A percentile compares a stretch with the other conserved stretches of the same genome.
phyloP scores from a whole-genome alignment of 1,140 invertebrate species.

The Leptinotarsa texana region DNA sequence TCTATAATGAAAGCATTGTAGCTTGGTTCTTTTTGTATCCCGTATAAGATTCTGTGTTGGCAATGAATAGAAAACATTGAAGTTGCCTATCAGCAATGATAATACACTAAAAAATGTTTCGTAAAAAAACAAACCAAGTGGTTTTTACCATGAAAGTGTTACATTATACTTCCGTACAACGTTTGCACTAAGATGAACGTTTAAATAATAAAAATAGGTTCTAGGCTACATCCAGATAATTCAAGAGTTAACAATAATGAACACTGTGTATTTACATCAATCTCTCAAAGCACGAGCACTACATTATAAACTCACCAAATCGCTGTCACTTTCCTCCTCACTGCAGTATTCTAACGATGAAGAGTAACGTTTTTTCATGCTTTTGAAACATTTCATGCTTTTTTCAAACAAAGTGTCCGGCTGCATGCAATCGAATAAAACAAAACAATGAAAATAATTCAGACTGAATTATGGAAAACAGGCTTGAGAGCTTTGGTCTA shows the following conservation, averaged over 20 bases:
- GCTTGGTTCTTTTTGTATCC: too few relatives aligned
- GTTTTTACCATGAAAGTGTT: too few relatives aligned
- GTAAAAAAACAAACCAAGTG: too few relatives aligned
- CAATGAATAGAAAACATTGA: too few relatives aligned
- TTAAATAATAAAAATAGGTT: not conserved
- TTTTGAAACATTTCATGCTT: slow-evolving; percentile 58
- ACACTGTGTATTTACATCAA: not conserved
- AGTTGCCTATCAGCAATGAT: too few relatives aligned
- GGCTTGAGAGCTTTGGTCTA: too few relatives aligned
- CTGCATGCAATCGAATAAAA: slow-evolving; percentile 48
- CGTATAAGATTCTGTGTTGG: too few relatives aligned
- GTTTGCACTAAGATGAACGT: too few relatives aligned
- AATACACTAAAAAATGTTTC: too few relatives aligned
- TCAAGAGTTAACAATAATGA: not conserved
- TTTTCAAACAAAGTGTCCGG: slow-evolving; percentile 60
- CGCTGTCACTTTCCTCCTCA: slow-evolving; percentile 58
- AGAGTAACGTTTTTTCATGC: slow-evolving; percentile 53
- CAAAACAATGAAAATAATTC: slow-evolving; percentile 2
- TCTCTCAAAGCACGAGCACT: not conserved
- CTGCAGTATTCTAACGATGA: slow-evolving; percentile 59
- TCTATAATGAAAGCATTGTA: too few relatives aligned
- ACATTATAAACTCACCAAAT: slow-evolving; percentile 60
- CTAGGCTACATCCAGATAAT: not conserved
- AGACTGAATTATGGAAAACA: too few relatives aligned
- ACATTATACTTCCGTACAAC: too few relatives aligned